phyloP scores from a whole-genome alignment of 1,140 invertebrate genomes.

The Drosophila punjabiensis region DNA sequence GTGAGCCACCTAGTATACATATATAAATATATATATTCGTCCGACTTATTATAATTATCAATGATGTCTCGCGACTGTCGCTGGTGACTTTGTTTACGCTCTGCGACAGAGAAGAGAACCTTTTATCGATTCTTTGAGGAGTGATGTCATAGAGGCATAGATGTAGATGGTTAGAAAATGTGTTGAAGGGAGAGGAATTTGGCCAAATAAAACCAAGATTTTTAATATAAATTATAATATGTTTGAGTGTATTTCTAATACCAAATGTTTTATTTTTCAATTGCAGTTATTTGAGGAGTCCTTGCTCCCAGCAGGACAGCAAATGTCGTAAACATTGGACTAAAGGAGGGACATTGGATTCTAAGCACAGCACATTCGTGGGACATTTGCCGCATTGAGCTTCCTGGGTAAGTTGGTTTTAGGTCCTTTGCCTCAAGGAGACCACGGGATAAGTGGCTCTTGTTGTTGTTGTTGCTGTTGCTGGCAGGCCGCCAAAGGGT shows the following conservation, averaged over 20 bases:
- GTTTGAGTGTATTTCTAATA: background rate
- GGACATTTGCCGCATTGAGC: background rate
- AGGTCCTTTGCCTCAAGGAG: background rate
- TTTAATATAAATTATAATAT: too few relatives aligned
- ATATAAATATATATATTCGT: slow-evolving; percentile 6
- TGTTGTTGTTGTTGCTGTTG: slow-evolving; percentile 14
- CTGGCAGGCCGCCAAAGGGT: slow-evolving; percentile 54
- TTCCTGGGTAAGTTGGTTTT: slow-evolving; percentile 3
- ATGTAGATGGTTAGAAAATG: background rate
- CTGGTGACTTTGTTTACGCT: slow-evolving; percentile 32
- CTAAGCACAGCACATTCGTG: slow-evolving; percentile 18
- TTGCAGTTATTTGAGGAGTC: slow-evolving; percentile 1
- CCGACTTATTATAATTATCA: slow-evolving; percentile 27
- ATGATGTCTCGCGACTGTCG: slow-evolving; percentile 10
- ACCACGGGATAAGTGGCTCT: background rate
- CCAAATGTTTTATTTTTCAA: background rate
- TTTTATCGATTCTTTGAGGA: slow-evolving; percentile 60
- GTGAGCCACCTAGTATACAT: background rate
- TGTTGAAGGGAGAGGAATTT: background rate
- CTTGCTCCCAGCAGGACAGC: background rate
- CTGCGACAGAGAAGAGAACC: slow-evolving; percentile 47
- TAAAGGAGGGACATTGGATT: slow-evolving; percentile 38
- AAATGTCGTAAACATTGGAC: slow-evolving; percentile 30
- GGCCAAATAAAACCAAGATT: background rate
- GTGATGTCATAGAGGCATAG: slow-evolving; percentile 57